Conservation (phyloP, 2,113 vertebrate species). For the Semnornis frantzii region DNA sequence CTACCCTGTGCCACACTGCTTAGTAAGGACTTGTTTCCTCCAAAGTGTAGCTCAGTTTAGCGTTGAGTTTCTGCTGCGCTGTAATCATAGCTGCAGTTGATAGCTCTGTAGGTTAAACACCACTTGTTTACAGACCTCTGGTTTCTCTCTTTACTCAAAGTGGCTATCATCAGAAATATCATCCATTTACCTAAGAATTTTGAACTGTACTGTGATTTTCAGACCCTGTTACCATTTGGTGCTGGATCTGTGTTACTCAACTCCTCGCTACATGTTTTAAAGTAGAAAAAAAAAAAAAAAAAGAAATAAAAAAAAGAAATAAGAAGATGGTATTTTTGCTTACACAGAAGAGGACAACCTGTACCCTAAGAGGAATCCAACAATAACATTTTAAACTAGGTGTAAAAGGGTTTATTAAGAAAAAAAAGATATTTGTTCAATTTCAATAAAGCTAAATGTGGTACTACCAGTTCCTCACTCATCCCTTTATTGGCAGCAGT, state of each 20-base stretch:
- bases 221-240: slow-evolving; percentile 82
- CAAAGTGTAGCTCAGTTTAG: slow-evolving; percentile 76
- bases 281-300: slow-evolving; percentile 56
- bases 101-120: slow-evolving; percentile 76
- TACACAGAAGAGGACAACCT: slow-evolving; percentile 74
- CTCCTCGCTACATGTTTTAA: slow-evolving; percentile 83
- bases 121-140: slow-evolving; percentile 76
- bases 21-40: slow-evolving; percentile 74
- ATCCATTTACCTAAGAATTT: slow-evolving; percentile 78
- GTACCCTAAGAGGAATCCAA: slow-evolving; percentile 75
- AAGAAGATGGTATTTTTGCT: slow-evolving; percentile 83
- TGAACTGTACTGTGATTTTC: slow-evolving; percentile 85
- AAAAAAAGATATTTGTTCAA: slow-evolving; percentile 79
- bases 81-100: slow-evolving; percentile 76
- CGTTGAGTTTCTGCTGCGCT: slow-evolving; percentile 74
- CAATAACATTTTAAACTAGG: slow-evolving; percentile 79
- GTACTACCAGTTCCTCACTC: slow-evolving; percentile 50
- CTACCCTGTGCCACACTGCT: slow-evolving; percentile 69
- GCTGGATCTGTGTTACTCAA: slow-evolving; percentile 77
- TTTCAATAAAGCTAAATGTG: slow-evolving; percentile 93
- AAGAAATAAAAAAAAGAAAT: neutral
- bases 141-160: slow-evolving; percentile 84
- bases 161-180: slow-evolving; percentile 82
- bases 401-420: slow-evolving; percentile 83
- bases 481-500: slow-evolving; percentile 22